Percentiles rank a stretch among this genome's conserved stretches.
Conservation (phyloP, 2,797 vertebrate genomes). For the Alfaro cultratus region DNA sequence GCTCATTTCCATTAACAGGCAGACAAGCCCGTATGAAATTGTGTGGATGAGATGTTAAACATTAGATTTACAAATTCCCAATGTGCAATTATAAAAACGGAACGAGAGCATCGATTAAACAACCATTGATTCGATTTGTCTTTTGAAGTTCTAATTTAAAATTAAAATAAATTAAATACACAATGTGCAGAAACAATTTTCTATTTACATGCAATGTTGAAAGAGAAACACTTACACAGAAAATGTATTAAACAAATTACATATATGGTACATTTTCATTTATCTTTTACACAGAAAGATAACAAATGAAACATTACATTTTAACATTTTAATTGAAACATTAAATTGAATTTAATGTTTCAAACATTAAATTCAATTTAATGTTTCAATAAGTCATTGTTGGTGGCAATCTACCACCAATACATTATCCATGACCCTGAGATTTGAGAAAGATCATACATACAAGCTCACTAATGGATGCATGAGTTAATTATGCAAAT, state of each 20-base stretch:
- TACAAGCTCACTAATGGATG: neutral
- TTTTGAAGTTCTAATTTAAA: neutral
- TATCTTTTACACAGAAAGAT: neutral
- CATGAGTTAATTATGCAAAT: neutral
- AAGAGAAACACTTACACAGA: neutral
- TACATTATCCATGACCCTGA: neutral
- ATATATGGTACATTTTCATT: neutral
- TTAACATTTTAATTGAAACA: no score
- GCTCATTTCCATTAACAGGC: constrained; percentile 15
- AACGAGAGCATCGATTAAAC: neutral
- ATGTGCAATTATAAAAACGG: neutral
- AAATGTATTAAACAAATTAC: no score
- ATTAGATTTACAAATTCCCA: constrained; percentile 47
- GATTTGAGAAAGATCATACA: neutral
- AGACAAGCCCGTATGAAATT: constrained; percentile 34
- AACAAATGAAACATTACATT: no score
- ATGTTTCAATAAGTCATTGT: neutral
- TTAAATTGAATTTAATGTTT: no score
- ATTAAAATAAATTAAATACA: neutral
- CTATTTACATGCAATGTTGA: neutral
- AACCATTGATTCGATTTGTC: neutral
- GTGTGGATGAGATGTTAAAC: constrained; percentile 51
- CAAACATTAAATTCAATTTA: no score
- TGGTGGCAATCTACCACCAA: neutral
- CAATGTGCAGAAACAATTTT: neutral